Percentiles rank a stretch among this genome's conserved stretches.
Evolutionary conservation across 2,888 invertebrate species (phyloP).

Genomic region (Cactoblastis cactorum): DNA sequence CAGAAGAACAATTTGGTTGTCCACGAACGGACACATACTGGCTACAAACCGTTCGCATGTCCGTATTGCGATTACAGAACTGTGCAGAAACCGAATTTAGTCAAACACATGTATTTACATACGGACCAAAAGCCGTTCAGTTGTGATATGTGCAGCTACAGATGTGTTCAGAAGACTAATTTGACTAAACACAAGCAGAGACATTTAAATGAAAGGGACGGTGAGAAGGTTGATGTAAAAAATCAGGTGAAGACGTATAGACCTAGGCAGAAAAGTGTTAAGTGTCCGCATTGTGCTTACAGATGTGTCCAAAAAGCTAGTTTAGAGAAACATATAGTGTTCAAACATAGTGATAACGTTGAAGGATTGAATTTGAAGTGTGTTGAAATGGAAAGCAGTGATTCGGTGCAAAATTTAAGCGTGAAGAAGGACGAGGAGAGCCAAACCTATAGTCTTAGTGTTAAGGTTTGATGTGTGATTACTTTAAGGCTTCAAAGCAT

Average conservation of each 20-base stretch:
- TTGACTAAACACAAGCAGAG: conserved; percentile 70
- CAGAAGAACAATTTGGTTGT: conserved; percentile 75
- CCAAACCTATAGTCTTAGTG: conserved; percentile 33
- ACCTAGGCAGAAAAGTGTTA: conserved; percentile 64
- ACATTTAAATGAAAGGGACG: conserved; percentile 62
- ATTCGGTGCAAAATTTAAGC: conserved; percentile 50
- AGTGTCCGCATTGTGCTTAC: conserved; percentile 62
- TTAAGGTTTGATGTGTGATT: conserved; percentile 16
- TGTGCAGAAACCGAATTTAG: conserved; percentile 73
- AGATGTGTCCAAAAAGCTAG: conserved; percentile 69
- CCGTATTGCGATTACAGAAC: conserved; percentile 72
- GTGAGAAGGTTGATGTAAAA: conserved; percentile 49
- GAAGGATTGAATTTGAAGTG: conserved; percentile 32
- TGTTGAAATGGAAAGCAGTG: conserved; percentile 28
- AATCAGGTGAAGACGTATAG: conserved; percentile 57
- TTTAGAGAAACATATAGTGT: conserved; percentile 68
- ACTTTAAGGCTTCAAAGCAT: conserved; percentile 6
- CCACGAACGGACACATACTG: conserved; percentile 73
- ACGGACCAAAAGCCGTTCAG: conserved; percentile 73
- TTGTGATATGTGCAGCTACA: conserved; percentile 68
- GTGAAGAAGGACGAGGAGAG: conserved; percentile 41
- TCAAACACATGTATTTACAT: conserved; percentile 74
- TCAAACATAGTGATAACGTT: conserved; percentile 51
- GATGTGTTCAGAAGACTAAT: conserved; percentile 73
- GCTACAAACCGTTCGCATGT: conserved; percentile 72